A percentile compares a stretch with the other conserved stretches of the same genome.
Evolutionary conservation across 2,113 vertebrate species (phyloP).

Genomic region (Neotoma lepida): DNA sequence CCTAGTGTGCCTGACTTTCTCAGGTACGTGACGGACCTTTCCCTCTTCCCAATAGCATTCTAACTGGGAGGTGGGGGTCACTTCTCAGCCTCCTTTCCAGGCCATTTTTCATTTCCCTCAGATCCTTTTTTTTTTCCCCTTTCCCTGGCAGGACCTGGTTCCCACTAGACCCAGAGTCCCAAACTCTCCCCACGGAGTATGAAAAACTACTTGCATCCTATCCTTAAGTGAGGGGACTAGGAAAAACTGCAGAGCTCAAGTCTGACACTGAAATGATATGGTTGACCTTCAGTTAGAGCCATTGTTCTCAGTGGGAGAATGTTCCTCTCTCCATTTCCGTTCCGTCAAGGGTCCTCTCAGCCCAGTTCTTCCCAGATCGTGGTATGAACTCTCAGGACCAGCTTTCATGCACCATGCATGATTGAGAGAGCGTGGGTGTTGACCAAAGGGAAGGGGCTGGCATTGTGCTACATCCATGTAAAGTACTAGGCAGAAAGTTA

Average conservation of each 20-base stretch:
- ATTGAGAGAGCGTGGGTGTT: not conserved
- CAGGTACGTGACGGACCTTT: not conserved
- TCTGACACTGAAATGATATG: not conserved
- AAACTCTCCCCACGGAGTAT: not conserved
- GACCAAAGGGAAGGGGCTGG: not conserved
- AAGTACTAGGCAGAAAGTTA: not conserved
- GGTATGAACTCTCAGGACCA: not conserved
- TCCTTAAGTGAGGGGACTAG: not conserved
- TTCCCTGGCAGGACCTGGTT: not conserved
- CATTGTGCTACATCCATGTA: not conserved
- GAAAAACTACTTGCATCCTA: not conserved
- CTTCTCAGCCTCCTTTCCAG: not conserved
- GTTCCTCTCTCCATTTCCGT: too few species aligned
- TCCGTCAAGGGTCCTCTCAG: too few species aligned
- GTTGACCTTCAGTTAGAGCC: not conserved
- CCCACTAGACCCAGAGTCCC: not conserved
- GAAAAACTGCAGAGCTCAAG: not conserved
- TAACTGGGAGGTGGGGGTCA: not conserved
- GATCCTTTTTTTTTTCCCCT: rapidly evolving
- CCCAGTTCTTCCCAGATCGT: not conserved
- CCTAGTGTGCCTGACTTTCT: not conserved
- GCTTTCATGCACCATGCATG: not conserved
- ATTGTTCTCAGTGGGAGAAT: not conserved
- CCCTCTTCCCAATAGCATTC: not conserved
- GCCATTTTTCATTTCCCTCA: not conserved